Evolutionary conservation across 2,113 vertebrate species (phyloP).

Genomic region (Siniperca chuatsi): DNA sequence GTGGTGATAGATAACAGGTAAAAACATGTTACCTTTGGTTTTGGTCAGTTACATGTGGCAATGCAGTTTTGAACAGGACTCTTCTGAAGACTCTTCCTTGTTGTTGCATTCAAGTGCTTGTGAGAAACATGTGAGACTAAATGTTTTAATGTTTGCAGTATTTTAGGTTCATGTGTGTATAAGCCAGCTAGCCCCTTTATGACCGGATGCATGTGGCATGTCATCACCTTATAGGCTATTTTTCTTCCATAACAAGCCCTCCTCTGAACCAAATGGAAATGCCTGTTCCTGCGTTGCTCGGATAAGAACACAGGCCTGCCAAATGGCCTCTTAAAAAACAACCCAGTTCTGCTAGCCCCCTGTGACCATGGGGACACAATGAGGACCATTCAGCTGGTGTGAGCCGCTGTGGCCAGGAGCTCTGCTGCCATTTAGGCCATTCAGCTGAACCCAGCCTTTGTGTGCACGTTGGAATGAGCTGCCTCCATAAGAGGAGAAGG

Average conservation of each 20-base stretch:
- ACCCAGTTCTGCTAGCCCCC: conserved; percentile 75
- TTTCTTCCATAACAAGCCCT: conserved; percentile 47
- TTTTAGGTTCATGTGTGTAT: neutral
- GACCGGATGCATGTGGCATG: conserved; percentile 32
- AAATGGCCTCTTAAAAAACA: conserved; percentile 82
- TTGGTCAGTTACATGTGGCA: neutral
- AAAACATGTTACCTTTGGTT: neutral
- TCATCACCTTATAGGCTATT: conserved; percentile 2
- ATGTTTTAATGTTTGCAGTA: neutral
- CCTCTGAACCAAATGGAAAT: conserved; percentile 71
- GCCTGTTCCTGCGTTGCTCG: conserved; percentile 73
- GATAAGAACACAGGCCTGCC: conserved; percentile 75
- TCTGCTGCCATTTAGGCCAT: conserved; percentile 78
- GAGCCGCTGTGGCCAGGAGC: conserved; percentile 75
- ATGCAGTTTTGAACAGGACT: neutral
- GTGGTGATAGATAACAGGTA: neutral
- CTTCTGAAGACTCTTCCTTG: neutral
- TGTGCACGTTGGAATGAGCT: conserved; percentile 71
- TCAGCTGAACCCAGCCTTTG: conserved; percentile 79
- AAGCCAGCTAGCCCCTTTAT: neutral
- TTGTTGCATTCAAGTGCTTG: neutral
- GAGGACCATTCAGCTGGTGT: conserved; percentile 81
- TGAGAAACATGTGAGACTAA: neutral
- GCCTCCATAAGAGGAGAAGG: conserved; percentile 61
- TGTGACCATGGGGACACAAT: conserved; percentile 83